Evolutionary conservation across 2,888 invertebrate species (phyloP).

Genomic region (Hypselothyrea guttata): DNA sequence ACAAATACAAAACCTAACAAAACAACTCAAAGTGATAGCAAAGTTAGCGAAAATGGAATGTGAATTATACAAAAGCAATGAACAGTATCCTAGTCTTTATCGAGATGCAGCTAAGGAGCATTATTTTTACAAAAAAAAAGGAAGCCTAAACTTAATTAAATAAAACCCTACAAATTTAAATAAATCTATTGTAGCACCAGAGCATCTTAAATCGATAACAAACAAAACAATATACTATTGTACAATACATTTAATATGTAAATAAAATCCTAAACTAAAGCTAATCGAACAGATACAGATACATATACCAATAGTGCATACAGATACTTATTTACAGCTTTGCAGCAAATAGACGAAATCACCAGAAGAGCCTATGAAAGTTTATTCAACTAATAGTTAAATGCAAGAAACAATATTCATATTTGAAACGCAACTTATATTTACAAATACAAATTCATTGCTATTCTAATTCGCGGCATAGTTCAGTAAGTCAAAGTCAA

Average conservation of each 20-base stretch:
- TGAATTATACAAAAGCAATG: conserved; percentile 81
- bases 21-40: conserved; percentile 74
- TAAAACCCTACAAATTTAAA: conserved; percentile 25
- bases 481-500: conserved; percentile 23
- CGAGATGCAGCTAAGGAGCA: conserved; percentile 37
- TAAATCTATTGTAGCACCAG: conserved; percentile 51
- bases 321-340: conserved; percentile 75
- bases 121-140: conserved; percentile 65
- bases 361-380: conserved; percentile 71
- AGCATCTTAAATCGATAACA: conserved; percentile 52
- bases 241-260: conserved; percentile 60
- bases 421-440: conserved; percentile 64
- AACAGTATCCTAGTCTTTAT: conserved; percentile 80
- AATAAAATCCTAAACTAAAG: conserved; percentile 58
- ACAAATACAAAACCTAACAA: conserved; percentile 3
- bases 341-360: conserved; percentile 64
- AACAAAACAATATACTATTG: conserved; percentile 12
- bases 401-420: conserved; percentile 58
- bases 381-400: conserved; percentile 44
- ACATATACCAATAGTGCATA: conserved; percentile 37
- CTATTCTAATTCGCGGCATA: conserved; percentile 57
- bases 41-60: conserved; percentile 77
- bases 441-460: conserved; percentile 44
- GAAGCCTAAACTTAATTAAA: conserved; percentile 35
- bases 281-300: conserved; percentile 37